These are phyloP conservation scores for Sebastes cheni DNA, from an alignment of 2,797 vertebrate genomes.

Conservation along the genomic window DNA sequence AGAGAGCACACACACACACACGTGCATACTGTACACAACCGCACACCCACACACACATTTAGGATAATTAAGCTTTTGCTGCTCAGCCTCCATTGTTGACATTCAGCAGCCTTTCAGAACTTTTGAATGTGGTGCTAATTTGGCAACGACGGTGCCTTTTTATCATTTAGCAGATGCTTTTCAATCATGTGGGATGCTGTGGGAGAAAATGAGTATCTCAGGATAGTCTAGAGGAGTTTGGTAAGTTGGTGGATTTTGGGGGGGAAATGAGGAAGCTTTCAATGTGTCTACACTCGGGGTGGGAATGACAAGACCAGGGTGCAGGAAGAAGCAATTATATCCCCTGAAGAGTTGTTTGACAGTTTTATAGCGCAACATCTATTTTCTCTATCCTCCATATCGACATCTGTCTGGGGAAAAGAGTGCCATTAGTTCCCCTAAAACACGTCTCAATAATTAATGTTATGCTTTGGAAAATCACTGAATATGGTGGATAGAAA, in stretches of 20 bases:
- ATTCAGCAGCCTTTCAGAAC: constrained; percentile 79
- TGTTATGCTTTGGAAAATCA: constrained; percentile 66
- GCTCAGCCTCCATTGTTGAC: constrained; percentile 80
- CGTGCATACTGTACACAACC: constrained; percentile 25
- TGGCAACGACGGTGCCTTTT: constrained; percentile 71
- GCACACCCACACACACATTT: constrained; percentile 45
- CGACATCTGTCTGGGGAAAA: constrained; percentile 76
- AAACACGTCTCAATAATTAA: constrained; percentile 73
- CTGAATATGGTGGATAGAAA: constrained; percentile 57
- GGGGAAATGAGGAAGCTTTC: constrained; percentile 72
- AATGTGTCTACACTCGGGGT: constrained; percentile 70
- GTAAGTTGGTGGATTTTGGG: constrained; percentile 69
- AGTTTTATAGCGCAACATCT: constrained; percentile 77
- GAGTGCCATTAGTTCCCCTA: constrained; percentile 64
- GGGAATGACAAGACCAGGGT: constrained; percentile 73
- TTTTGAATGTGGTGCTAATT: constrained; percentile 82
- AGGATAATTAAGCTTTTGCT: constrained; percentile 79
- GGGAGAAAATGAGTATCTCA: constrained; percentile 61
- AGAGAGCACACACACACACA: constrained; percentile 8
- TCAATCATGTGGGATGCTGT: constrained; percentile 65
- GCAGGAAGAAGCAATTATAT: constrained; percentile 82
- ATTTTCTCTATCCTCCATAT: constrained; percentile 75
- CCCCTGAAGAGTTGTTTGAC: constrained; percentile 79
- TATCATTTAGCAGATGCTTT: constrained; percentile 80
- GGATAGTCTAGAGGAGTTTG: constrained; percentile 71